Evolutionary conservation across 2,113 vertebrate genomes (phyloP), one percentile per base, ranked within the genome.

Genomic region (Microtus oregoni): DNA sequence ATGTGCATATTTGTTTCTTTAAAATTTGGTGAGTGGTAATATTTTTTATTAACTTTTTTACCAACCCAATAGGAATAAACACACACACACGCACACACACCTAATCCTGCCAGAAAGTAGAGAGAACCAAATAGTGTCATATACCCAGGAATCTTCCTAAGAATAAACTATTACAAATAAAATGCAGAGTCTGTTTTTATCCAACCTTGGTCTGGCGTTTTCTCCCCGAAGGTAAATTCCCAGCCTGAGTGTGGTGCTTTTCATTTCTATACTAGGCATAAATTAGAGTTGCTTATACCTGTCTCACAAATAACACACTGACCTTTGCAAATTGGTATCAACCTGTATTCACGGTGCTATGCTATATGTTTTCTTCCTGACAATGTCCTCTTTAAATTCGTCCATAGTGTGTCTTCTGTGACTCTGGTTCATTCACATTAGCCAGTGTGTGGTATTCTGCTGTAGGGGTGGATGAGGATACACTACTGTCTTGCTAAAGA

Each of bases 401-500:
- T 85, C 58, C 38, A 83, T 28, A 47, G 30, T 75, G 82, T 19
- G 61, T 70, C 22, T 79, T 22, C 9, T 79, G 7, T 10, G 50
- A 20, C 24, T 82, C 24, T 82, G 79, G 14, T 77, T 86, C 30
- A 47, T 90, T 86, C 92, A 24, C 50, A 73, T 90, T 50, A 92
- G 52, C 35, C 83, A 0, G 38, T 70, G 3, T 93, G 6, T 13
- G 50, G 15, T 72, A 89, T 77, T 91, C 35, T 78, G 24, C 50
- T 79, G 26, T 50, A 55, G 6, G 13, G 50, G 38, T 68, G 28
- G 35, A 47, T 85, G 61, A 89, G 19, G 70, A 68, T 93, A n/a
- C 83, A 44, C 24, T 92, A 63, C 85, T 94, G 41, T 94, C 83
- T 96, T 90, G 44, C 38, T 85, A 78, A 92, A 19, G 41, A 65